Percentiles rank a stretch among this genome's conserved stretches.
These are phyloP conservation scores for Nasonia giraulti DNA, from an alignment of 1,140 invertebrate genomes.

Conservation along the genomic window DNA sequence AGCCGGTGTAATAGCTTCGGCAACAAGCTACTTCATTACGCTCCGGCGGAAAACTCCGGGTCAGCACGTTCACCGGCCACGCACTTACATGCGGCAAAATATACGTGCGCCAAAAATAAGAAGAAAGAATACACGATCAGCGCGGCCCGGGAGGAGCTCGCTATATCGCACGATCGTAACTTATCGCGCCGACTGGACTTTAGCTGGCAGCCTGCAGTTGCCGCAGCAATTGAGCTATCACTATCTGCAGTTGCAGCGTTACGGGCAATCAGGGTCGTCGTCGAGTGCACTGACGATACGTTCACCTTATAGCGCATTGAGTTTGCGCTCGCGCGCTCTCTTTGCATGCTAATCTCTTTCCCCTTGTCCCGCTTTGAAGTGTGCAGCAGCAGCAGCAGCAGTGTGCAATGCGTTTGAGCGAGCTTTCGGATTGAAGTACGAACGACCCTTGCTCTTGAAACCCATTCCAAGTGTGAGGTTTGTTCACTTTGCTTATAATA, in stretches of 20 bases:
- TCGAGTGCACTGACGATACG: slow-evolving; percentile 53
- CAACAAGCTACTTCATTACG: not conserved
- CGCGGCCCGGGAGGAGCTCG: not conserved
- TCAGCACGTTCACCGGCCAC: not conserved
- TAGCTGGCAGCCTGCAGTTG: slow-evolving; percentile 49
- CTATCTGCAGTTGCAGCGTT: slow-evolving; percentile 37
- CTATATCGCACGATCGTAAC: slow-evolving; percentile 51
- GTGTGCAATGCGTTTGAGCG: not conserved
- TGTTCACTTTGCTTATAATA: not conserved
- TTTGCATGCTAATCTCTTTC: slow-evolving; percentile 50
- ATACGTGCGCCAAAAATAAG: not conserved
- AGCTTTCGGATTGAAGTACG: not conserved
- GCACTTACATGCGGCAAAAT: no score
- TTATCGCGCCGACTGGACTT: slow-evolving; percentile 59
- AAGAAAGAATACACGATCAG: not conserved
- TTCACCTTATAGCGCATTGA: slow-evolving; percentile 52
- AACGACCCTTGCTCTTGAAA: slow-evolving; percentile 30
- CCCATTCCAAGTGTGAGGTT: not conserved
- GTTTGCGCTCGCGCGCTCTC: slow-evolving; percentile 44
- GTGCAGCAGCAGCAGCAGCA: not conserved
- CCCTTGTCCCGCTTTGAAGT: not conserved
- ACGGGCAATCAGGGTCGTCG: slow-evolving; percentile 59
- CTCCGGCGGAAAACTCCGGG: not conserved
- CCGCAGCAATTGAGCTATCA: slow-evolving; percentile 65
- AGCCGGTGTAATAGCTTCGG: not conserved